phyloP scores from a whole-genome alignment of 2,113 vertebrate genomes.

The Sinocyclocheilus maitianheensis region DNA sequence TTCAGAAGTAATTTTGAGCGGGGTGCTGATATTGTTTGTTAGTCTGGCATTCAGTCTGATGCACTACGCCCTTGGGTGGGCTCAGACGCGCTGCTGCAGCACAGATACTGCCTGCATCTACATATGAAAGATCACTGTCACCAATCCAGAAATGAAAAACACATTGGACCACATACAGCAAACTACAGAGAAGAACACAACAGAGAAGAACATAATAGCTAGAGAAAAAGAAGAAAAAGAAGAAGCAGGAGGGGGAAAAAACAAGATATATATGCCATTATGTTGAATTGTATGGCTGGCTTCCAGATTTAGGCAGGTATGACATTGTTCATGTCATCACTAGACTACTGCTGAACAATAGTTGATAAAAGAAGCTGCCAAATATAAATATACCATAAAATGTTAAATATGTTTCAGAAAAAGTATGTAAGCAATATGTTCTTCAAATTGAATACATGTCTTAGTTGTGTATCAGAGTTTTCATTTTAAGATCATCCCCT shows the following conservation, averaged over 20 bases:
- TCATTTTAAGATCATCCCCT: background rate
- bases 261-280: background rate
- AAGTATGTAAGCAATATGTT: background rate
- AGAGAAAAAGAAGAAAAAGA: background rate
- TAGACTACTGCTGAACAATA: background rate
- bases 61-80: conserved; percentile 76
- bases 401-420: background rate
- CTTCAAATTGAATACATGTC: background rate
- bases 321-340: background rate
- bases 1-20: conserved; percentile 71
- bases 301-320: background rate
- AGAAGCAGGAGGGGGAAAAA: too few relatives aligned
- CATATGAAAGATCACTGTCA: conserved; percentile 59
- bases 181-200: background rate
- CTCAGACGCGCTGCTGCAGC: conserved; percentile 75
- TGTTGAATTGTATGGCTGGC: background rate
- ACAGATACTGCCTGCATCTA: conserved; percentile 74
- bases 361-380: background rate
- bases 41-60: conserved; percentile 76
- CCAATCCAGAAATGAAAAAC: background rate
- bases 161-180: background rate
- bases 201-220: background rate
- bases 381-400: background rate
- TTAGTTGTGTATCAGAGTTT: background rate
- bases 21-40: conserved; percentile 74